Percentiles rank a stretch among this genome's conserved stretches.
Conservation (phyloP, 37 sponge, comb jelly and placozoan species). For the Aplysina aerophoba region DNA sequence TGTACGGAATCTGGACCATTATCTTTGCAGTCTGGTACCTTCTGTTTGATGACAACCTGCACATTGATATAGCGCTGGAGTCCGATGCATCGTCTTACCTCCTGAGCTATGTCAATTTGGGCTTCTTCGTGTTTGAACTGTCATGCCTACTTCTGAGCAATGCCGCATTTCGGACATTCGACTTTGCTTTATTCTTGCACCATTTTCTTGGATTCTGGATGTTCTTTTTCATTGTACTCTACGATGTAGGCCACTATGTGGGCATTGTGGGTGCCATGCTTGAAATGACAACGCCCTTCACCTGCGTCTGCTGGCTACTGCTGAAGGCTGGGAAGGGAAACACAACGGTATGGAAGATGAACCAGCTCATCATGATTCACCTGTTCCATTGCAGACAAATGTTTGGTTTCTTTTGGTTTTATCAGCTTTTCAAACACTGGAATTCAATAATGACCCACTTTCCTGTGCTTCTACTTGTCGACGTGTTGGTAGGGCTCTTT, state of each 20-base stretch:
- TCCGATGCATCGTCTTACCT: conserved; percentile 16
- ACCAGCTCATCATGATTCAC: conserved; percentile 63
- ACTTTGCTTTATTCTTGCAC: conserved; percentile 39
- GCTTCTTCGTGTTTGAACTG: conserved; percentile 65
- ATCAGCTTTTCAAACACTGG: conserved; percentile 45
- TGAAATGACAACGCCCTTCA: conserved; percentile 70
- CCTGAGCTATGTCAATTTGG: conserved; percentile 7
- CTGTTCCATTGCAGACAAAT: conserved; percentile 65
- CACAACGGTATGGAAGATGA: conserved; percentile 45
- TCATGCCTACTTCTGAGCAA: conserved; percentile 26
- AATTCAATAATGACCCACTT: conserved; percentile 33
- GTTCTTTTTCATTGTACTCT: conserved; percentile 27
- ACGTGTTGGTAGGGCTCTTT: conserved; percentile 23
- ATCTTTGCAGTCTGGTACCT: conserved; percentile 46
- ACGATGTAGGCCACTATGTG: conserved; percentile 47
- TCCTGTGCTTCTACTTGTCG: conserved; percentile 9
- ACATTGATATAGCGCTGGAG: conserved; percentile 40
- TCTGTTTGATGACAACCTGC: conserved; percentile 44
- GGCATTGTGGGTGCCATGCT: conserved; percentile 39
- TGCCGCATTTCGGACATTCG: conserved; percentile 40
- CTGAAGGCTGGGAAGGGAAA: conserved; percentile 45
- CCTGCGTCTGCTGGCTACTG: conserved; percentile 64
- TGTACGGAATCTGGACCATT: conserved; percentile 43
- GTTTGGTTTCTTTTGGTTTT: conserved; percentile 43
- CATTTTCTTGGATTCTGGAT: conserved; percentile 41